These are phyloP conservation scores for Oasisia sp. DNA, from an alignment of 2,888 invertebrate genomes.

Conservation along the genomic window DNA sequence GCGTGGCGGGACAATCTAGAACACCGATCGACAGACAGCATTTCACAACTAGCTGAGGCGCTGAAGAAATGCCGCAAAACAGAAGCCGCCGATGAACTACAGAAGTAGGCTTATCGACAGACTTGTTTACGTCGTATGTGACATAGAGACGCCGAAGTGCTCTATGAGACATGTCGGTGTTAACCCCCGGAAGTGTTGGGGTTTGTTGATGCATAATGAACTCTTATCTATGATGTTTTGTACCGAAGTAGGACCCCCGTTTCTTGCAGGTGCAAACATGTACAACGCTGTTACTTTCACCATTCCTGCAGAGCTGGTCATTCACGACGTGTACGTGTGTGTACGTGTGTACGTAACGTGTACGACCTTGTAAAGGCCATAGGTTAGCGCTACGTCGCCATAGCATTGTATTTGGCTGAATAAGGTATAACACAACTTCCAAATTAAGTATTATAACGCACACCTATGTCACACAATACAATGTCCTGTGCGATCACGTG, in stretches of 20 bases:
- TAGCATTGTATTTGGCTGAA: background rate
- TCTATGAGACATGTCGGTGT: background rate
- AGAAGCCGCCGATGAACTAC: background rate
- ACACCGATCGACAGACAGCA: background rate
- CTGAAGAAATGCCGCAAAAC: background rate
- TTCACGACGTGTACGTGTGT: background rate
- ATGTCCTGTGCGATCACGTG: background rate
- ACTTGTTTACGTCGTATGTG: background rate
- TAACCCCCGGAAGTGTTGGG: background rate
- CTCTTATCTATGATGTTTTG: background rate
- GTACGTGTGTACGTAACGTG: background rate
- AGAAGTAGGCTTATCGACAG: background rate
- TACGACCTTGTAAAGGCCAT: background rate
- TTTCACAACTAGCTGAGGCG: background rate
- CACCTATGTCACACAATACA: background rate
- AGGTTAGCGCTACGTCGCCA: background rate
- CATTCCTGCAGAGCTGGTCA: background rate
- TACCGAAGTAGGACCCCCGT: background rate
- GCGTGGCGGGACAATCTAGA: slow-evolving; percentile 32
- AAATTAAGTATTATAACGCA: background rate
- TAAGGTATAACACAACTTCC: background rate
- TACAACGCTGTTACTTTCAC: background rate
- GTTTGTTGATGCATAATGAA: background rate
- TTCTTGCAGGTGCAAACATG: background rate
- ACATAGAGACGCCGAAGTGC: background rate